Evolutionary conservation across 2,797 vertebrate genomes (phyloP).

Genomic region (Premnoplex brunnescens): DNA sequence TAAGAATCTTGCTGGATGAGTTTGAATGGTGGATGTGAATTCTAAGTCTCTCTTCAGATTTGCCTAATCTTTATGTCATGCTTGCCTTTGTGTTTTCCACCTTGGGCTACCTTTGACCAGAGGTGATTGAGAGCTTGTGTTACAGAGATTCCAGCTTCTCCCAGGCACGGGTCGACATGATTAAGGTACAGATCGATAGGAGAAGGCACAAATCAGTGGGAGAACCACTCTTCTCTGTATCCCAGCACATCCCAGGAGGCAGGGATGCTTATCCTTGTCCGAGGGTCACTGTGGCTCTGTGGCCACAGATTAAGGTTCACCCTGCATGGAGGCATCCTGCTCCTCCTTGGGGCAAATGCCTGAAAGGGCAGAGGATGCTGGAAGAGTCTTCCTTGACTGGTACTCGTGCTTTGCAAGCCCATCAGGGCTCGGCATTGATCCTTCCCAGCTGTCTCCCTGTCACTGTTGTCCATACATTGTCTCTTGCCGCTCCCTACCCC

Average conservation of each 20-base stretch:
- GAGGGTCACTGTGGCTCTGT: fast-evolving
- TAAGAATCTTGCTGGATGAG: background rate
- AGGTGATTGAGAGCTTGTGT: background rate
- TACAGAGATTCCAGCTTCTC: background rate
- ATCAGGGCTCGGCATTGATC: background rate
- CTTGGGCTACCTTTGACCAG: background rate
- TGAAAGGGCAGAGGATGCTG: background rate
- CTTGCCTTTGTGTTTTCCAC: background rate
- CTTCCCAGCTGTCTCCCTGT: background rate
- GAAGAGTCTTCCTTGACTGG: fast-evolving
- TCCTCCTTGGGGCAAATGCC: background rate
- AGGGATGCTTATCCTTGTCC: fast-evolving
- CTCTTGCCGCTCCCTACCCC: background rate
- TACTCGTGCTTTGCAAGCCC: background rate
- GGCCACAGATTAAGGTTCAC: fast-evolving
- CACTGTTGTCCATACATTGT: background rate
- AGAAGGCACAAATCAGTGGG: background rate
- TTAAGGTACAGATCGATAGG: background rate
- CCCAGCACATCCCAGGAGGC: background rate
- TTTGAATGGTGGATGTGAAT: background rate
- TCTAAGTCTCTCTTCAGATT: background rate
- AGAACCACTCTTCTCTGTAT: background rate
- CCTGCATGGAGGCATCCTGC: background rate
- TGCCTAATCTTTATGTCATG: background rate
- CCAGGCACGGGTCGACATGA: background rate